phyloP scores from a whole-genome alignment of 2,113 vertebrate genomes.

The Odobenus rosmarus region DNA sequence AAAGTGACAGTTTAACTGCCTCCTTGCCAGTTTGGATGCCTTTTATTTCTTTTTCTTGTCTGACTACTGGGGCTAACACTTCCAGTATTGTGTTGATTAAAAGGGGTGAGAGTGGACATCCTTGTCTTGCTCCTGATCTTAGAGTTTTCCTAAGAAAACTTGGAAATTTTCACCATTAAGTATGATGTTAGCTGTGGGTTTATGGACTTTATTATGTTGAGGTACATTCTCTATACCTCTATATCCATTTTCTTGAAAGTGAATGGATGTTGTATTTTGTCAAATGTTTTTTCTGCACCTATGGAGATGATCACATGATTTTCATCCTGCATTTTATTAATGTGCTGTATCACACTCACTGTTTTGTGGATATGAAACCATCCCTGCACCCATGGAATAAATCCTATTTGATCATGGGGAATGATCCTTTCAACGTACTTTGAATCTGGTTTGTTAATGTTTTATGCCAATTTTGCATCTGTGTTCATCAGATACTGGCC shows the following conservation, averaged over 20 bases:
- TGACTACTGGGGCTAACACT: neutral
- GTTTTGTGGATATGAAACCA: neutral
- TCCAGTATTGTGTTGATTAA: neutral
- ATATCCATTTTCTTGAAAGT: neutral
- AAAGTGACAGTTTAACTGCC: neutral
- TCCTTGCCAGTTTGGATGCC: neutral
- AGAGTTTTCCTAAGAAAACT: neutral
- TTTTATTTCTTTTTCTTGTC: neutral
- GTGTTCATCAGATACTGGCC: neutral
- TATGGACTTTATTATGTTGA: neutral
- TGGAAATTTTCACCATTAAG: neutral
- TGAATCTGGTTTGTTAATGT: neutral
- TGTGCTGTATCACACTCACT: neutral
- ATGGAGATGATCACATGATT: neutral
- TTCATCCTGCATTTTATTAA: neutral
- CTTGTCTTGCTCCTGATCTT: neutral
- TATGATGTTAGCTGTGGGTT: neutral
- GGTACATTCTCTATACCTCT: neutral
- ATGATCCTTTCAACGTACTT: neutral
- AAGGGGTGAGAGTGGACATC: neutral
- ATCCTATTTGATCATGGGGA: neutral
- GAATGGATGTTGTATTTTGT: neutral
- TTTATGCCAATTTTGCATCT: neutral
- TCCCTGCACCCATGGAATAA: neutral
- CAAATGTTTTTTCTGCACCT: neutral